Conservation (phyloP, 2,888 invertebrate species). For the Gastrophysa polygoni region DNA sequence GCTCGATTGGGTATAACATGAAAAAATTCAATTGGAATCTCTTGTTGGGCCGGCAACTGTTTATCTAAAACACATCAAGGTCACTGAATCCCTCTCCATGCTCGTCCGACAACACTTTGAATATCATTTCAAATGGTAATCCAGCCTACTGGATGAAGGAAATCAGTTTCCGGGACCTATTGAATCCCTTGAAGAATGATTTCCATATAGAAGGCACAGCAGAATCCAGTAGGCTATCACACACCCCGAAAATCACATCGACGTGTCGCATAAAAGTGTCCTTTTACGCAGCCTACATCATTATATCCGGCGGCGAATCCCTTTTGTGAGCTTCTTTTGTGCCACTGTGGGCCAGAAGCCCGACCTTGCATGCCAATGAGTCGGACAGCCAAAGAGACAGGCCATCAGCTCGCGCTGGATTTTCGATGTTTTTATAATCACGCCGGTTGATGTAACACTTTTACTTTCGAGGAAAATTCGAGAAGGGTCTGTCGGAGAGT, state of each 20-base stretch:
- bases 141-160: no score
- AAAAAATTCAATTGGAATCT: no score
- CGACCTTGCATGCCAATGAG: conserved; percentile 59
- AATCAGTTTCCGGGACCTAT: no score
- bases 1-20: no score
- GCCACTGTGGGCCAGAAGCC: conserved; percentile 50
- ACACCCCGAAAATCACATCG: conserved; percentile 50
- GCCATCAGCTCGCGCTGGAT: conserved; percentile 40
- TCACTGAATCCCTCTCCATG: no score
- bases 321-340: conserved; percentile 57
- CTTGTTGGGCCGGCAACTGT: no score
- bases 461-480: conserved; percentile 51
- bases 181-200: no score
- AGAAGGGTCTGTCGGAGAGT: conserved; percentile 54
- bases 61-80: no score
- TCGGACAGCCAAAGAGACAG: conserved; percentile 41
- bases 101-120: no score
- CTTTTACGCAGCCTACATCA: conserved; percentile 52
- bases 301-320: conserved; percentile 53
- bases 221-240: conserved; percentile 26
- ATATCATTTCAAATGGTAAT: no score
- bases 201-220: conserved; percentile 32
- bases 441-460: conserved; percentile 51
- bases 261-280: conserved; percentile 52
- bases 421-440: conserved; percentile 61